Percentiles rank a stretch among this genome's conserved stretches.
phyloP scores from a whole-genome alignment of 2,797 vertebrate species.

The Cryptoprocta ferox region DNA sequence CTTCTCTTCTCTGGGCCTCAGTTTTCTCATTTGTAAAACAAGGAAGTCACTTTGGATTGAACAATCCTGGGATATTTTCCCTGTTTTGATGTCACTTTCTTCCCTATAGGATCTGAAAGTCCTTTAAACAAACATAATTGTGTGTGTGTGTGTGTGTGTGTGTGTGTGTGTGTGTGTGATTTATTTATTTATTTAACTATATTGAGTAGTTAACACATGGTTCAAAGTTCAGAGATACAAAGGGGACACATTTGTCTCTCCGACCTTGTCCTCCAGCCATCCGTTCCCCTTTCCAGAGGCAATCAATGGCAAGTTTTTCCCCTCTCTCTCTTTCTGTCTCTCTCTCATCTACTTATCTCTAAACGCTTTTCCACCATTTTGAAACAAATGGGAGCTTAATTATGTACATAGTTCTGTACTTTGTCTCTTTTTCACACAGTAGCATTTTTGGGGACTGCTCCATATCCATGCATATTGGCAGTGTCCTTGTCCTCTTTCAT shows the following conservation, averaged over 20 bases:
- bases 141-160: background rate
- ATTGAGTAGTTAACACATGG: background rate
- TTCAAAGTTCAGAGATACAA: conserved; percentile 29
- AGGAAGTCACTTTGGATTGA: background rate
- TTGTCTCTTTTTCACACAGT: background rate
- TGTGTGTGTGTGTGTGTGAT: background rate
- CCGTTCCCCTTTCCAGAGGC: background rate
- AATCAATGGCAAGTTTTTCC: background rate
- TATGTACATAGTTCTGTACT: background rate
- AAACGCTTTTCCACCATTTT: background rate
- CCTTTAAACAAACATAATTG: background rate
- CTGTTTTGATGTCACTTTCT: background rate
- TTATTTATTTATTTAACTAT: background rate
- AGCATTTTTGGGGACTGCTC: background rate
- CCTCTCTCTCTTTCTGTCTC: background rate
- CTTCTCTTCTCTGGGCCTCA: background rate
- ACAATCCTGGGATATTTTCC: background rate
- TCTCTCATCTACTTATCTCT: background rate
- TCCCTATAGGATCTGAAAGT: background rate
- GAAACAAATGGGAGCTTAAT: background rate
- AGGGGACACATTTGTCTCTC: background rate
- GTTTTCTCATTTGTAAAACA: background rate
- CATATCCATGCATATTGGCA: background rate
- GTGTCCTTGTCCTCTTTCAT: background rate
- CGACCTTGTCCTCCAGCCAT: background rate